Evolutionary conservation across 2,888 invertebrate species (phyloP), one percentile per base, ranked within the genome.

Genomic region (Epiblema foenella): DNA sequence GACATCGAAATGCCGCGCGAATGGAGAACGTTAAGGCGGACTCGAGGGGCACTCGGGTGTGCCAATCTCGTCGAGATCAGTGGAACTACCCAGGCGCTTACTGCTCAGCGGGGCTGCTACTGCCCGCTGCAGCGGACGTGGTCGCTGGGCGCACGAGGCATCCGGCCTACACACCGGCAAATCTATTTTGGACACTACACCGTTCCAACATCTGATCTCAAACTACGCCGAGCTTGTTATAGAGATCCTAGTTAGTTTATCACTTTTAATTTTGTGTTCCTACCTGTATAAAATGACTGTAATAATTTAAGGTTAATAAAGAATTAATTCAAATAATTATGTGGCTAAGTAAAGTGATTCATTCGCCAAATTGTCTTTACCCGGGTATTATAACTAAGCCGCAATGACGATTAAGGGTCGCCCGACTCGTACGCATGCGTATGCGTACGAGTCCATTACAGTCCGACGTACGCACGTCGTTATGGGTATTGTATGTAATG

Each of bases 181-280:
- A 69, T 78, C 81, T 81, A 81, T 81, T 82, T 83, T 82, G 85
- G 87, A 87, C 81, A 71, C 77, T 83, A 86, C 90, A 91, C 79
- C 92, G 92, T 91, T 91, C 90, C 91, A 83, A 77, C 74, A 77
- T 81, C 83, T 87, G 93, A 93, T 93, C 93, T 93, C 91, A 89
- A 83, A 81, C 85, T 84, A 79, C 81, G 79, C 79, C 79, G 91
- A 82, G 91, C 90, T 93, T 91, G 90, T 93, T 93, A 74, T 91
- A 91, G 83, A 93, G 92, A 91, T 88, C 81, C 86, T 91, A 91
- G 87, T 85, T 88, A 88, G 83, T 86, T 85, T 88, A 87, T 89
- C 88, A 90, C 89, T 81, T 80, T 86, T 86, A 82, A 83, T 81
- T 86, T 82, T 85, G 87, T 87, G 82, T 85, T 82, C 78, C 74